Evolutionary conservation across 2,113 vertebrate species (phyloP), one percentile per base, ranked within the genome.

Genomic region (Dromas ardeola): DNA sequence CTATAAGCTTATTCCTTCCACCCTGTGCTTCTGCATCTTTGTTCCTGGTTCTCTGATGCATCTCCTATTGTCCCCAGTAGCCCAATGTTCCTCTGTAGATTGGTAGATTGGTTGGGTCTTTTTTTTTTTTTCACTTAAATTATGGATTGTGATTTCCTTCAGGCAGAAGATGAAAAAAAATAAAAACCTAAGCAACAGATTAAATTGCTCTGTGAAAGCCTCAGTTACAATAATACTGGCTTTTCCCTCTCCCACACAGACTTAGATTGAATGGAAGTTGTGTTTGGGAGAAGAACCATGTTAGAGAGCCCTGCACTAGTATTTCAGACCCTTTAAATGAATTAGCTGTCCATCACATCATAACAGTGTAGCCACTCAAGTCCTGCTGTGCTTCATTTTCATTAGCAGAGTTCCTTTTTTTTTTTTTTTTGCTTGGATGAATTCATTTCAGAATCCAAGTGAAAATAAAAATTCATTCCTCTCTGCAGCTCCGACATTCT

Each of bases 41-140:
- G 27, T 93, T 56, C 11, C 29, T 5, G 3, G 22, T 38, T 78
- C 45, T 91, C 55, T 78, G 47, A 86, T 74, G 50, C n/a, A 78
- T 91, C 42, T 95, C 6, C 42, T 93, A 13, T 93, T 94, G 91
- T 86, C 32, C 91, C 59, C 93, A 71, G 20, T 70, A 95, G 88
- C 69, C 65, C 59, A 81, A 3, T 86, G 89, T 97, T 94, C 86
- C 32, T 89, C 32, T 86, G 6, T 88, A 29, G 86, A 32, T 67
- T 90, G 23, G 34, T n/a, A n/a, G n/a, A n/a, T 25, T 90, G 1
- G 61, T 36, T 16, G 17, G n/a, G 14, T 13, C 8, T 65, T 19
- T 52, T 34, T 58, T 11, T 38, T 72, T 59, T 82, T 56, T 40
- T 73, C 11, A 2, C 69, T 73, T 73, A n/a, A 92, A 77, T 73